Base-by-base conservation (phyloP, 2,113 vertebrate species). In the Dryoscopus gambensis region DNA sequence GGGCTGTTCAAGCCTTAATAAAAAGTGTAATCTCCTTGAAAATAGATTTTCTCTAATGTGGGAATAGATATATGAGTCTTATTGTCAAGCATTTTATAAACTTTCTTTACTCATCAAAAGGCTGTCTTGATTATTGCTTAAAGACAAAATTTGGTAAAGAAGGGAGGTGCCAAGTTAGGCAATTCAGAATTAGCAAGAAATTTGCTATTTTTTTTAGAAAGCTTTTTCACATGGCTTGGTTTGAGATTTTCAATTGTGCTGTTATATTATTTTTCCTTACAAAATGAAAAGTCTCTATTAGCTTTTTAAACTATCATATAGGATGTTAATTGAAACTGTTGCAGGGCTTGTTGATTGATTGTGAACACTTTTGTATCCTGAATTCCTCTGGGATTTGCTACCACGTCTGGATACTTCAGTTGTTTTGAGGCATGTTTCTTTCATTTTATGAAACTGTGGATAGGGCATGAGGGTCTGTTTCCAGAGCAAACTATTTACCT, bases 21-120 rank as follows among this genome's bases (percentile, higher is more conserved):
- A 95, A 97, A 84, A 68, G 39, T 90, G 82, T 63, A 73, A 94
- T 93, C 70, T 94, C 49, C 67, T 94, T 91, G 44, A 91, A 93
- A 96, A 93, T 74, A 40, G 25, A 31, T 94, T 95, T 96, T 94
- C 84, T 79, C 42, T 95, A 57, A 89, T 87, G 84, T 95, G 85
- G 47, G 63, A 89, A 70, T 95, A 96, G 95, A 81, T 91, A 79
- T 40, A 52, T 83, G 94, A 84, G n/a, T 84, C 56, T 59, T 90
- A 40, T 89, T 96, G 68, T 49, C 40, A 77, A 35, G 50, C 30
- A 33, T 52, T 89, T 46, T 82, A 77, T 84, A 74, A 93, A 89
- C 40, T 94, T 94, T 62, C 56, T 94, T 95, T 82, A 59, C 31
- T 27, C 40, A 75, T 96, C 67, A 96, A 84, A 96, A 96, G 40